Evolutionary conservation across 2,113 vertebrate genomes (phyloP).

Genomic region (Forbesichthys papilliferus): DNA sequence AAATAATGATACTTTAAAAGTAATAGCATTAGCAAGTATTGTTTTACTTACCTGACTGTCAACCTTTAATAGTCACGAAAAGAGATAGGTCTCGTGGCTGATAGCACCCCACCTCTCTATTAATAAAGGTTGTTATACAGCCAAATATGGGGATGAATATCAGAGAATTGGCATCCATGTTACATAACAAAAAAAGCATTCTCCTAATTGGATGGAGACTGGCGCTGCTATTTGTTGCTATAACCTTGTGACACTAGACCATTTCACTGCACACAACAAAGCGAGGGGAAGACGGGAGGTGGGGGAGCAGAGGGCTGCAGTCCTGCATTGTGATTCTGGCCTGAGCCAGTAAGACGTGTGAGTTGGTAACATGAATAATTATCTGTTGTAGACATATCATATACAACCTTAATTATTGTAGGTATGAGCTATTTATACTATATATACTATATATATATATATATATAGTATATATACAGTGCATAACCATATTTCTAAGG

Average conservation of each 20-base stretch:
- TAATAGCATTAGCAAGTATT: not conserved
- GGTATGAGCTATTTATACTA: not conserved
- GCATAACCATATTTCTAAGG: not conserved
- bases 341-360: not conserved
- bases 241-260: slow-evolving; percentile 48
- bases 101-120: slow-evolving; percentile 29
- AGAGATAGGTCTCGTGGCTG: slow-evolving; percentile 46
- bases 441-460: too few species aligned
- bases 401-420: not conserved
- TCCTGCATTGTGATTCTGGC: slow-evolving; percentile 1
- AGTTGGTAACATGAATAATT: not conserved
- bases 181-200: slow-evolving; percentile 50
- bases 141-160: slow-evolving; percentile 69
- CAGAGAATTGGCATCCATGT: slow-evolving; percentile 59
- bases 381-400: not conserved
- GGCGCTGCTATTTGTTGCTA: slow-evolving; percentile 58
- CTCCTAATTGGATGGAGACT: slow-evolving; percentile 52
- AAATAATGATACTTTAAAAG: not conserved
- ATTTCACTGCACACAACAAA: slow-evolving; percentile 32
- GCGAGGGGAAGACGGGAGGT: slow-evolving; percentile 29
- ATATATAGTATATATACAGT: not conserved
- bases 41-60: slow-evolving; percentile 50
- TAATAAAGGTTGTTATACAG: slow-evolving; percentile 65
- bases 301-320: slow-evolving; percentile 21
- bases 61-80: slow-evolving; percentile 41